These are phyloP conservation scores for Meliscaeva auricollis DNA, from an alignment of 2,888 invertebrate species.

Conservation along the genomic window DNA sequence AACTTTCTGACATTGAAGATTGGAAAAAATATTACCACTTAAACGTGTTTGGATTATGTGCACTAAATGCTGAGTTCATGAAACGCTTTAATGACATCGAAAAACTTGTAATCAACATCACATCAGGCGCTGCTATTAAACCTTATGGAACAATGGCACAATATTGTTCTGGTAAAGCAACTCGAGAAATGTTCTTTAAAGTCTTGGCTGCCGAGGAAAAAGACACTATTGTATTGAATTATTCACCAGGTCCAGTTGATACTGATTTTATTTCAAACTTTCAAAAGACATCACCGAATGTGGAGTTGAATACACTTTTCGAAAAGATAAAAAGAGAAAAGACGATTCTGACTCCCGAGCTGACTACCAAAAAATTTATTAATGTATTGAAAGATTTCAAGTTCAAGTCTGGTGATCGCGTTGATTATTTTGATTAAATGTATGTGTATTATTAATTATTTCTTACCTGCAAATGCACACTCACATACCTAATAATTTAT, in stretches of 20 bases:
- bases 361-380: constrained; percentile 91
- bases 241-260: constrained; percentile 96
- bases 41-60: constrained; percentile 90
- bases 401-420: constrained; percentile 92
- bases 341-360: constrained; percentile 88
- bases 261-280: constrained; percentile 93
- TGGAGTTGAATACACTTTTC: constrained; percentile 87
- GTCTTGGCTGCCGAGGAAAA: constrained; percentile 92
- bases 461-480: no score
- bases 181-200: constrained; percentile 94
- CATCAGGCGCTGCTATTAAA: constrained; percentile 91
- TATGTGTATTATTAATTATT: background rate
- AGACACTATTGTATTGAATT: constrained; percentile 89
- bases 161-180: constrained; percentile 95
- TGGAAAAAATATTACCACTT: constrained; percentile 90
- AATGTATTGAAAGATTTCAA: constrained; percentile 88
- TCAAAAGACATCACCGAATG: constrained; percentile 86
- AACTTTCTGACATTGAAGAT: constrained; percentile 87
- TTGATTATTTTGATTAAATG: constrained; percentile 91
- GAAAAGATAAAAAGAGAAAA: constrained; percentile 87
- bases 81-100: constrained; percentile 84
- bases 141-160: constrained; percentile 92
- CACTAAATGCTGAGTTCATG: constrained; percentile 90
- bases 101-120: constrained; percentile 90
- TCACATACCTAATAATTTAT: no score